These are phyloP conservation scores for Dicycla oo DNA, from an alignment of 2,888 invertebrate genomes.

Conservation along the genomic window DNA sequence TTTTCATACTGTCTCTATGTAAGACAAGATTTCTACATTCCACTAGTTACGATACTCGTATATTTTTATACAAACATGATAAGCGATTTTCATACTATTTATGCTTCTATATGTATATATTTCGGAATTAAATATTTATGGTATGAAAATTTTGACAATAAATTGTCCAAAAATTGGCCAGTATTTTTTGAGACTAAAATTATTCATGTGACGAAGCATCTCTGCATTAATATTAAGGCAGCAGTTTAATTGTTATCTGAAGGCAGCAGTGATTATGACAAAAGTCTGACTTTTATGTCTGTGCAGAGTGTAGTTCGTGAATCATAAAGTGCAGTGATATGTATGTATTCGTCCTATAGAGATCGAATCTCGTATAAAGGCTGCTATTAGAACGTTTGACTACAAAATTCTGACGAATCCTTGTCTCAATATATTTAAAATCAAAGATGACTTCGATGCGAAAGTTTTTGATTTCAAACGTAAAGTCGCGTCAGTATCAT, in stretches of 20 bases:
- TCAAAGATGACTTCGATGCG: slow-evolving; percentile 17
- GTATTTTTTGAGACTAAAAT: slow-evolving; percentile 74
- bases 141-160: slow-evolving; percentile 63
- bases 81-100: slow-evolving; percentile 51
- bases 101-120: slow-evolving; percentile 61
- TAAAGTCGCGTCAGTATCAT: slow-evolving; percentile 17
- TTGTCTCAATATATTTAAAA: slow-evolving; percentile 40
- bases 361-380: slow-evolving; percentile 71
- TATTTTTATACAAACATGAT: slow-evolving; percentile 33
- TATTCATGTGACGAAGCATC: slow-evolving; percentile 20
- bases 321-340: slow-evolving; percentile 58
- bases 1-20: slow-evolving; percentile 27
- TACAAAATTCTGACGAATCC: slow-evolving; percentile 21
- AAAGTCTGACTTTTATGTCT: slow-evolving; percentile 49
- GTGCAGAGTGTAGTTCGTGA: slow-evolving; percentile 25
- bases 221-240: slow-evolving; percentile 27
- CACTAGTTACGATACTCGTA: slow-evolving; percentile 39
- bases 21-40: slow-evolving; percentile 54
- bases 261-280: slow-evolving; percentile 29
- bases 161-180: slow-evolving; percentile 77
- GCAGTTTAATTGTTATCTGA: slow-evolving; percentile 16
- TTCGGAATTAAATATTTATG: slow-evolving; percentile 41
- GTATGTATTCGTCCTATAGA: slow-evolving; percentile 66
- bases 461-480: slow-evolving; percentile 26
- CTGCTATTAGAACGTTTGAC: slow-evolving; percentile 56